Evolutionary conservation across 2,113 vertebrate genomes (phyloP).

Genomic region (Glareola pratincola): DNA sequence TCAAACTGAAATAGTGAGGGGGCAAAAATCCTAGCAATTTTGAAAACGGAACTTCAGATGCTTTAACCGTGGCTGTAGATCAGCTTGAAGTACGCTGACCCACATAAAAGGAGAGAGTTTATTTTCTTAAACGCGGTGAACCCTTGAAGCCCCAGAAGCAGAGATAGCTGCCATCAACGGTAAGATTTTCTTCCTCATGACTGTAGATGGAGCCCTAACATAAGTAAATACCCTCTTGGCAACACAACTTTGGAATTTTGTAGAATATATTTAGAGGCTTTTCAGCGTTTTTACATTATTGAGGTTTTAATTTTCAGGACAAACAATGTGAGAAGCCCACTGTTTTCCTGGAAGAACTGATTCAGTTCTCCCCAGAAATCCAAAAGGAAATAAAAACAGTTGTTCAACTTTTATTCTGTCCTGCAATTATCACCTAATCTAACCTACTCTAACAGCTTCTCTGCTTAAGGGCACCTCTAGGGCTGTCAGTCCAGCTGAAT

Average conservation of each 20-base stretch:
- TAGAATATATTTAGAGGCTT: not conserved
- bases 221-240: conserved; percentile 35
- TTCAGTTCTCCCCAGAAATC: not conserved
- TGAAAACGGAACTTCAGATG: not conserved
- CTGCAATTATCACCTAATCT: conserved; percentile 18
- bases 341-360: not conserved
- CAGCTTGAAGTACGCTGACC: not conserved
- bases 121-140: not conserved
- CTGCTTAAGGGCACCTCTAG: conserved; percentile 42
- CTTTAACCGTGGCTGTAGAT: not conserved
- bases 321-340: conserved; percentile 7
- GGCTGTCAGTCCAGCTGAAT: not conserved
- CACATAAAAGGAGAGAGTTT: not conserved
- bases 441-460: conserved; percentile 6
- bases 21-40: not conserved
- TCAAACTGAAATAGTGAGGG: not conserved
- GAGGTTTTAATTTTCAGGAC: conserved; percentile 36
- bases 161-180: not conserved
- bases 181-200: not conserved
- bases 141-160: not conserved
- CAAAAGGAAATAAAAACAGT: not conserved
- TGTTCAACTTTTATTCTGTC: not conserved
- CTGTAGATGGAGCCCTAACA: conserved; percentile 79
- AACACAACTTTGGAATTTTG: not conserved
- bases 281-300: not conserved